phyloP scores from a whole-genome alignment of 2,113 vertebrate genomes.

The Leucopsar rothschildi region DNA sequence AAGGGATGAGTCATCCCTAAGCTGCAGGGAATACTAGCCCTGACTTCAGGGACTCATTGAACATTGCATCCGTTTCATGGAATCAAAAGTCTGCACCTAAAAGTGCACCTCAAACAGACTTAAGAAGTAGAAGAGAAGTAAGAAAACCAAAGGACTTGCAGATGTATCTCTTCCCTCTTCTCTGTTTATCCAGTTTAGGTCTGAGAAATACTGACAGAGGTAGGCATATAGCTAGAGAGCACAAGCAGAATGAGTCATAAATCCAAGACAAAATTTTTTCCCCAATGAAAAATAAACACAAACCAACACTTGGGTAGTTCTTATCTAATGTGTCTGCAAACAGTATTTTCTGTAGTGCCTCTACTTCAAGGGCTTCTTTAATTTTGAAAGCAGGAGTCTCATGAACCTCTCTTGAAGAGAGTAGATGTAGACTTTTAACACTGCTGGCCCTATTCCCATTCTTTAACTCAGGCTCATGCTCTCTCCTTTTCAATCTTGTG shows the following conservation, averaged over 20 bases:
- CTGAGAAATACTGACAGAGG: neutral
- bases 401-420: neutral
- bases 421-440: neutral
- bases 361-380: neutral
- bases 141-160: neutral
- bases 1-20: neutral
- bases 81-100: neutral
- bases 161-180: neutral
- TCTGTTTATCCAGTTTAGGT: neutral
- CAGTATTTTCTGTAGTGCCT: neutral
- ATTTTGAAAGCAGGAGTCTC: constrained; percentile 24
- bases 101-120: neutral
- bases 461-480: neutral
- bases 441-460: neutral
- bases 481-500: neutral
- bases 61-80: neutral
- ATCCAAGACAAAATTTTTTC: neutral
- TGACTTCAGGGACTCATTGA: neutral
- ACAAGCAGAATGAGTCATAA: neutral
- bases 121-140: neutral
- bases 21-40: neutral
- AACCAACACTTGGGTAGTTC: neutral
- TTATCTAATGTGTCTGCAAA: neutral
- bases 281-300: neutral
- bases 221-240: neutral